Evolutionary conservation across 1,140 invertebrate species (phyloP).

Genomic region (Lepidurus packardi): DNA sequence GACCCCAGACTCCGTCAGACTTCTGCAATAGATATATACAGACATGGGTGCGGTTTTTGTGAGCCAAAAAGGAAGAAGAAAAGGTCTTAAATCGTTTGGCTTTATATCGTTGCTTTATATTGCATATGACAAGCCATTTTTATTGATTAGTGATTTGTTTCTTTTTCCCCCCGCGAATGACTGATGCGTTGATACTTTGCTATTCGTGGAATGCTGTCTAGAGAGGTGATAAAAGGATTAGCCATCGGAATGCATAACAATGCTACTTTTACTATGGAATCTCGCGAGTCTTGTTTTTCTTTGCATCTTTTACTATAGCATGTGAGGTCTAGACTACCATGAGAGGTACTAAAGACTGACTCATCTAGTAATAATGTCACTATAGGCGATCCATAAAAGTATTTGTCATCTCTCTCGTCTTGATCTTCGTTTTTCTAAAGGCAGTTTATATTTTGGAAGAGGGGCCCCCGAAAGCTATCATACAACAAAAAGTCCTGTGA

Average conservation of each 20-base stretch:
- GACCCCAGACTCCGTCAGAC: slow-evolving; percentile 16
- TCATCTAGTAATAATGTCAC: slow-evolving; percentile 5
- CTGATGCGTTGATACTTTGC: background rate
- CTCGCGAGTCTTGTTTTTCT: background rate
- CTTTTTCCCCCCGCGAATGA: background rate
- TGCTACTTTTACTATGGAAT: background rate
- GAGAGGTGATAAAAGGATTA: background rate
- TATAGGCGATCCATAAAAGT: slow-evolving; percentile 17
- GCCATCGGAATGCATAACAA: too few species aligned
- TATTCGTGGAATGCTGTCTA: background rate
- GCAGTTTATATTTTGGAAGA: background rate
- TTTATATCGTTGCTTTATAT: too few species aligned
- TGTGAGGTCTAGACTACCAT: background rate
- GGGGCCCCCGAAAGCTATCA: background rate
- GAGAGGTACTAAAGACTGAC: slow-evolving; percentile 2
- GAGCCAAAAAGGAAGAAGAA: background rate
- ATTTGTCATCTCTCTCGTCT: background rate
- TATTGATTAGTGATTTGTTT: background rate
- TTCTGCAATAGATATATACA: slow-evolving; percentile 22
- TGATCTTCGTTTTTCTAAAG: background rate
- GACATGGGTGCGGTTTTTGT: background rate
- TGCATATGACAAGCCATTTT: background rate
- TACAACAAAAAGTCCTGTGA: background rate
- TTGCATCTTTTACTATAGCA: background rate
- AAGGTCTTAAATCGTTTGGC: too few species aligned